phyloP scores from a whole-genome alignment of 2,888 invertebrate genomes.

The Andricus curvator region DNA sequence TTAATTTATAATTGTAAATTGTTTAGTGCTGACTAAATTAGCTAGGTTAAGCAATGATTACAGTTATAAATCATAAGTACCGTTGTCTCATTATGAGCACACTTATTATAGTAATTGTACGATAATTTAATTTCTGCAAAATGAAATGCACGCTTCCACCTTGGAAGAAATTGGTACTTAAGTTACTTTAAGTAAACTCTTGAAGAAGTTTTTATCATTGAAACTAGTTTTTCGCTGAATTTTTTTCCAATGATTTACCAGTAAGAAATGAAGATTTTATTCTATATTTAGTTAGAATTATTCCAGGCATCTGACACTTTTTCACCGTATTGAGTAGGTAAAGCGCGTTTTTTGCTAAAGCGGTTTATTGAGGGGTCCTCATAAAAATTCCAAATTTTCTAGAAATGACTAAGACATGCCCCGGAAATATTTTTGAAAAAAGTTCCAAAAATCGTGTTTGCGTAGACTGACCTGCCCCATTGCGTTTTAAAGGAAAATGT shows the following conservation, averaged over 20 bases:
- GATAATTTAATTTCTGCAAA: slow-evolving; percentile 21
- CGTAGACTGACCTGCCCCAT: no score
- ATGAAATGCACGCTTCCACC: slow-evolving; percentile 4
- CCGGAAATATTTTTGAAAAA: no score
- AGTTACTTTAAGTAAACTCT: neutral
- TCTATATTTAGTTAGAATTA: no score
- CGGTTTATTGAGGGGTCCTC: no score
- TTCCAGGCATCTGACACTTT: no score
- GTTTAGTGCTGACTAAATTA: neutral
- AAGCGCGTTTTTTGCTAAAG: no score
- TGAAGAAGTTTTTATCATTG: neutral
- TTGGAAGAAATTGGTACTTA: slow-evolving; percentile 19
- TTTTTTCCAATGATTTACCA: neutral
- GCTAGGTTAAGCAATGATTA: neutral
- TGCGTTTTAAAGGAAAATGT: no score
- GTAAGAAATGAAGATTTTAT: neutral
- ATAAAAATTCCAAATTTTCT: no score
- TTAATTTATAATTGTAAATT: neutral
- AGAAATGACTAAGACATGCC: no score
- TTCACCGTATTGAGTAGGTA: no score
- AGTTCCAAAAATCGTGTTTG: no score
- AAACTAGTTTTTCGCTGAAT: neutral
- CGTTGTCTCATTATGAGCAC: slow-evolving; percentile 17
- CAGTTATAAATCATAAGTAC: neutral
- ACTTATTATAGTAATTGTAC: slow-evolving; percentile 5